These are phyloP conservation scores for Drosophila gunungcola DNA, from an alignment of 1,140 invertebrate genomes.

Conservation along the genomic window DNA sequence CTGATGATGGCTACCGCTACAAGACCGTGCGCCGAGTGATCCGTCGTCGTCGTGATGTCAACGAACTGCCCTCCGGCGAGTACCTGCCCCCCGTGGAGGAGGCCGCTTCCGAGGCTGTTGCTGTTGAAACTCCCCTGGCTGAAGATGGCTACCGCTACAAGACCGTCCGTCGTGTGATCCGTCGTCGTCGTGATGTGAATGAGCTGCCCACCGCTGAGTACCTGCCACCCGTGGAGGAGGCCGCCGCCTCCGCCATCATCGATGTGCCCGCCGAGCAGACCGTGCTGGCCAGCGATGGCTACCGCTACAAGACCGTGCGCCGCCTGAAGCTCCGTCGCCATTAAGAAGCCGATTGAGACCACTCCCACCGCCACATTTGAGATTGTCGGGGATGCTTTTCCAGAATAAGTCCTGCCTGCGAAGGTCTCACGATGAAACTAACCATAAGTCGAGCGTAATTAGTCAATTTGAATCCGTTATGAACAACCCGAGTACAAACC, in stretches of 20 bases:
- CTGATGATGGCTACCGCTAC: slow-evolving; percentile 67
- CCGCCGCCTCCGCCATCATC: slow-evolving; percentile 52
- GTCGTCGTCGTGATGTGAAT: slow-evolving; percentile 66
- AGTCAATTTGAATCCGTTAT: slow-evolving; percentile 74
- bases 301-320: slow-evolving; percentile 82
- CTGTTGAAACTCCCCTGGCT: slow-evolving; percentile 41
- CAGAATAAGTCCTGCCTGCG: slow-evolving; percentile 29
- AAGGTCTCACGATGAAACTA: slow-evolving; percentile 54
- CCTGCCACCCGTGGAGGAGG: slow-evolving; percentile 63
- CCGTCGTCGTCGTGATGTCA: slow-evolving; percentile 63
- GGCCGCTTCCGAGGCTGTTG: slow-evolving; percentile 33
- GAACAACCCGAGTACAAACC: slow-evolving; percentile 76
- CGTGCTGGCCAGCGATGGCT: slow-evolving; percentile 71
- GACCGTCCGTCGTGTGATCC: slow-evolving; percentile 67
- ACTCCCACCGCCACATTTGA: slow-evolving; percentile 54
- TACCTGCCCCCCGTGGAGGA: slow-evolving; percentile 68
- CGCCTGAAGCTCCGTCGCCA: slow-evolving; percentile 73
- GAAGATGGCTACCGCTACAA: slow-evolving; percentile 76
- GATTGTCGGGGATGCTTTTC: slow-evolving; percentile 44
- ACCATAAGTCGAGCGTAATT: slow-evolving; percentile 68
- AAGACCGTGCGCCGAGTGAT: slow-evolving; percentile 61
- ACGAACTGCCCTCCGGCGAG: slow-evolving; percentile 47
- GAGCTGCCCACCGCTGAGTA: slow-evolving; percentile 45
- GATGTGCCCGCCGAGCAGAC: slow-evolving; percentile 70
- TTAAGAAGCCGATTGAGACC: slow-evolving; percentile 32